Conservation (phyloP, 2,113 vertebrate genomes). For the Neolamprologus devosi region DNA sequence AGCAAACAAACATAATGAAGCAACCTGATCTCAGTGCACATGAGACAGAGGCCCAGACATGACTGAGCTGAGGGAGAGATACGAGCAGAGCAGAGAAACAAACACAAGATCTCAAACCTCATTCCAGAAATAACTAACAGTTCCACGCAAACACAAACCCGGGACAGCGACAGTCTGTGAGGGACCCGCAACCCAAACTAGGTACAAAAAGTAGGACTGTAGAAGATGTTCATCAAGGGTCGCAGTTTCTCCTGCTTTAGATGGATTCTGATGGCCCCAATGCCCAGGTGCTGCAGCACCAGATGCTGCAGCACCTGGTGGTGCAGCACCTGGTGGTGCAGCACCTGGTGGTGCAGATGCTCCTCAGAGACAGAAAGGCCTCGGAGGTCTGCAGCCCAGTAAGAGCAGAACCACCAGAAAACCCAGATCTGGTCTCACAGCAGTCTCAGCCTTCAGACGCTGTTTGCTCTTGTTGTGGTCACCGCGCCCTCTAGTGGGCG, state of each 20-base stretch:
- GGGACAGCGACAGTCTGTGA: neutral
- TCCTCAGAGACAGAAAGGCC: neutral
- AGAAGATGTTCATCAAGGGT: neutral
- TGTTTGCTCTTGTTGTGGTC: neutral
- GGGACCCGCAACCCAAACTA: neutral
- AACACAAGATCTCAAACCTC: neutral
- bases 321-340: neutral
- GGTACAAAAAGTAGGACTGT: neutral
- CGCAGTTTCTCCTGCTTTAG: neutral
- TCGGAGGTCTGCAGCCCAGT: neutral
- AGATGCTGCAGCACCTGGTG: neutral
- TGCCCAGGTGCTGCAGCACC: neutral
- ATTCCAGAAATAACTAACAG: neutral
- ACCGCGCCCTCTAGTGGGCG: neutral
- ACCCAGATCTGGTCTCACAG: neutral
- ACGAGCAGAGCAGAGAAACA: neutral
- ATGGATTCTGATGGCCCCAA: neutral
- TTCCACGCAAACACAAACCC: neutral
- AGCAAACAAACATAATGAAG: neutral
- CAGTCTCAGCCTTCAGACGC: neutral
- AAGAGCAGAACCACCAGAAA: neutral
- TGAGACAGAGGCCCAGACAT: neutral
- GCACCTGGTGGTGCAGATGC: neutral
- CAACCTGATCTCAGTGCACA: neutral
- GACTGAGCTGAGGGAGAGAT: neutral